Evolutionary conservation across 2,888 invertebrate genomes (phyloP), one percentile per base, ranked within the genome.

Genomic region (Argynnis bischoffii): DNA sequence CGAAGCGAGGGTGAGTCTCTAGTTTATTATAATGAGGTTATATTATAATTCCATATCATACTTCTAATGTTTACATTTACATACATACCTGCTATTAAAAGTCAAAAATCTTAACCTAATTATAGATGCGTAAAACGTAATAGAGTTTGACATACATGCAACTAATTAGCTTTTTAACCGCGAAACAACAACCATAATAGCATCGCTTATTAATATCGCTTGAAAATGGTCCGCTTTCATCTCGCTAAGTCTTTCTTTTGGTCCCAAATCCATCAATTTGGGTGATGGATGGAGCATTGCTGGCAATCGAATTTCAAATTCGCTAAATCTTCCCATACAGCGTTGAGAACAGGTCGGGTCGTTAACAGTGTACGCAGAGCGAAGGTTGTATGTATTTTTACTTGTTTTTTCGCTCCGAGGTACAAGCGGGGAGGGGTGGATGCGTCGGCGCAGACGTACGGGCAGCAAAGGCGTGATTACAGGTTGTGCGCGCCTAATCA

Each of bases 281-380:
- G 77, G 81, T 91, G 92, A 92, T 91, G 92, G 91, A 92, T 92
- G 92, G 85, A 84, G 84, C 88, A 80, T 83, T 83, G 85, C 83
- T 81, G 82, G 86, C 88, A 86, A 90, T 91, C 90, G 89, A 89
- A 90, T 90, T 90, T 92, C 90, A 92, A 92, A 92, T 92, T 92
- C 89, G 92, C 92, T 90, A 92, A 92, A 90, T 90, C 91, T 92
- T 92, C 92, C 90, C 92, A 92, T 90, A 91, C 87, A 79, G 85
- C 82, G 81, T 82, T 85, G 87, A 87, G 86, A 90, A 90, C 89
- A 85, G 87, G 84, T 83, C 87, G 85, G 83, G 84, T 92, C 90
- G 90, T 92, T 91, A 91, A 90, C 90, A 85, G 88, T 79, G 85
- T 84, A 86, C 88, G 81, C 77, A 76, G 77, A 76, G 78, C 75